Conservation (phyloP, 2,888 invertebrate species). For the Apotomis capreana region DNA sequence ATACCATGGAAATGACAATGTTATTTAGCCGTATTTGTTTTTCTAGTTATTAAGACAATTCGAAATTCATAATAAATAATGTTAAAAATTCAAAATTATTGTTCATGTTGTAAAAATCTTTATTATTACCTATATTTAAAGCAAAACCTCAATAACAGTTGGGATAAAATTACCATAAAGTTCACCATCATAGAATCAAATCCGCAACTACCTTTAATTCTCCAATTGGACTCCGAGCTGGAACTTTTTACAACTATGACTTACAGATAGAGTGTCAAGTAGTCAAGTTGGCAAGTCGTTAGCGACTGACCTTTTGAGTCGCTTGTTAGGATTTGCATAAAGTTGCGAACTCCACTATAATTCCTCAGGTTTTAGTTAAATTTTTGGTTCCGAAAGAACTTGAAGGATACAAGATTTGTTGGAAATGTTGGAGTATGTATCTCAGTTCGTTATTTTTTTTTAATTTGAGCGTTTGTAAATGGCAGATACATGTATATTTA, state of each 20-base stretch:
- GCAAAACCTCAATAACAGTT: background rate
- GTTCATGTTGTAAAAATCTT: no score
- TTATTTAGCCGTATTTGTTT: no score
- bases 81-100: no score
- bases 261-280: conserved; percentile 45
- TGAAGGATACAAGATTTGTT: background rate
- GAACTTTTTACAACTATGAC: conserved; percentile 36
- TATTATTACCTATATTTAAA: no score
- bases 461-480: background rate
- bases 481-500: background rate
- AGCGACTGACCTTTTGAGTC: conserved; percentile 55
- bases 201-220: conserved; percentile 4
- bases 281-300: conserved; percentile 57
- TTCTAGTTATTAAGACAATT: no score
- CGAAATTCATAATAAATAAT: no score
- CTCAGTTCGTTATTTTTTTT: background rate
- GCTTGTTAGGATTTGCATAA: conserved; percentile 42
- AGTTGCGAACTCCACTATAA: conserved; percentile 25
- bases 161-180: background rate
- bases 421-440: background rate
- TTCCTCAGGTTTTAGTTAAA: conserved; percentile 28
- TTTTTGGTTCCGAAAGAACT: conserved; percentile 17
- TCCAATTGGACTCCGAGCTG: background rate
- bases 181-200: background rate
- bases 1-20: no score